These are phyloP conservation scores for Dichetophora obliterata DNA, from an alignment of 2,888 invertebrate species.

Conservation along the genomic window DNA sequence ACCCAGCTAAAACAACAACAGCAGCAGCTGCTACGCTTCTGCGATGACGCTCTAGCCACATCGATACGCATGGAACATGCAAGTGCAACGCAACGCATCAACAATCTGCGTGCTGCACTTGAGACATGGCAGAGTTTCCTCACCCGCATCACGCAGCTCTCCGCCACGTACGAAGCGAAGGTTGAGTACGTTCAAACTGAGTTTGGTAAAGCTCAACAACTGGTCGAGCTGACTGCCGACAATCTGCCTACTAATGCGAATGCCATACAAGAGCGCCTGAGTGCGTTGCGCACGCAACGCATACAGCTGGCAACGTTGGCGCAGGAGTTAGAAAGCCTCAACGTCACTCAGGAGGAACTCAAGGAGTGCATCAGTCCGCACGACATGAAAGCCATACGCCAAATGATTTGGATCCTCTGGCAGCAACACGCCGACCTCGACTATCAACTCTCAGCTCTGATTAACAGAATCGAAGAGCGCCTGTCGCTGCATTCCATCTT, in stretches of 20 bases:
- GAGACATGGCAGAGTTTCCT: constrained; percentile 86
- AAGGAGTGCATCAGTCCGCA: constrained; percentile 87
- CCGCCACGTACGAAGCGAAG: constrained; percentile 76
- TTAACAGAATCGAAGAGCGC: constrained; percentile 81
- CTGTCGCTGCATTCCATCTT: constrained; percentile 80
- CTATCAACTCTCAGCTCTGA: constrained; percentile 80
- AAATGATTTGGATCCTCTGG: constrained; percentile 81
- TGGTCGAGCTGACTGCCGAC: constrained; percentile 73
- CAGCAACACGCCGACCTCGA: constrained; percentile 87
- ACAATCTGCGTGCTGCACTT: constrained; percentile 83
- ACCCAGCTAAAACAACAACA: constrained; percentile 77
- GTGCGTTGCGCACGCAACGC: constrained; percentile 75
- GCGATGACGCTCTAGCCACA: constrained; percentile 82
- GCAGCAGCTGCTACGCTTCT: constrained; percentile 76
- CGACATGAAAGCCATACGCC: constrained; percentile 85
- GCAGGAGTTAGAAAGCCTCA: constrained; percentile 78
- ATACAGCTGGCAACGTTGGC: constrained; percentile 70
- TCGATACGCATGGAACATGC: constrained; percentile 87
- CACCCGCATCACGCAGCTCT: constrained; percentile 76
- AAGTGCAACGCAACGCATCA: constrained; percentile 82
- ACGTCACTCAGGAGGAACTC: constrained; percentile 83
- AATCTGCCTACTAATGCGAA: constrained; percentile 74
- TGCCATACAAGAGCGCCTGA: constrained; percentile 76
- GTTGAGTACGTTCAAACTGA: constrained; percentile 74
- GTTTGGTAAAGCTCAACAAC: constrained; percentile 77